Evolutionary conservation across 2,797 vertebrate genomes (phyloP).

Genomic region (Brotula barbata): DNA sequence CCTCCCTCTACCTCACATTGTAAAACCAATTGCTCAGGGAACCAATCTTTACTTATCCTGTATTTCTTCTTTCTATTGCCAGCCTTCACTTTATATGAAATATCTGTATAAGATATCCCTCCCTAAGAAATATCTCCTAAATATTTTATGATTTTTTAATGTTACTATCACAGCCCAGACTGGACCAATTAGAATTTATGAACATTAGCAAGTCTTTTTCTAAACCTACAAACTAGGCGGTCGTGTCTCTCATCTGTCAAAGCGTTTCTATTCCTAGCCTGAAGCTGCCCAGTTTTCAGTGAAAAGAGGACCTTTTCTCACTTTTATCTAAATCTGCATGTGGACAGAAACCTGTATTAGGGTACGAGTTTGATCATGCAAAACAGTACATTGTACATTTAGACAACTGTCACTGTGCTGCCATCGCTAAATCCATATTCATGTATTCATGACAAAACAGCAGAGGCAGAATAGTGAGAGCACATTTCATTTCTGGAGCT

Average conservation of each 20-base stretch:
- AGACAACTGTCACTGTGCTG: too few relatives aligned
- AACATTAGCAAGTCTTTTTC: slow-evolving; percentile 34
- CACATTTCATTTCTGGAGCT: neutral
- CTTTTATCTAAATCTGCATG: slow-evolving; percentile 17
- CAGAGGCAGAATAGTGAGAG: slow-evolving; percentile 6
- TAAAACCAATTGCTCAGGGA: neutral
- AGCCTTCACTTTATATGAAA: too few relatives aligned
- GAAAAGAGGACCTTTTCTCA: slow-evolving; percentile 13
- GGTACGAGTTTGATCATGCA: too few relatives aligned
- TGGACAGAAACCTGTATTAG: too few relatives aligned
- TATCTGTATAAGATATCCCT: too few relatives aligned
- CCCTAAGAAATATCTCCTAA: neutral
- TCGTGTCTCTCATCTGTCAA: slow-evolving; percentile 38
- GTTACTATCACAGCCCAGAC: slow-evolving; percentile 15
- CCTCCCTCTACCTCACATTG: neutral
- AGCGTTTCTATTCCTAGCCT: slow-evolving; percentile 38
- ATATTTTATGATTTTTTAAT: slow-evolving; percentile 13
- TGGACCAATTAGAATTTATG: slow-evolving; percentile 45
- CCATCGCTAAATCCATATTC: neutral
- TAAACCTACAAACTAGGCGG: slow-evolving; percentile 38
- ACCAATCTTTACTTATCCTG: too few relatives aligned
- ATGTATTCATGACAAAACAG: too few relatives aligned
- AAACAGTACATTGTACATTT: too few relatives aligned
- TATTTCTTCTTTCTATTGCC: too few relatives aligned
- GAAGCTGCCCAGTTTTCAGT: slow-evolving; percentile 20